These are phyloP conservation scores for Cyprinella venusta DNA, from an alignment of 2,797 vertebrate genomes.

Conservation along the genomic window DNA sequence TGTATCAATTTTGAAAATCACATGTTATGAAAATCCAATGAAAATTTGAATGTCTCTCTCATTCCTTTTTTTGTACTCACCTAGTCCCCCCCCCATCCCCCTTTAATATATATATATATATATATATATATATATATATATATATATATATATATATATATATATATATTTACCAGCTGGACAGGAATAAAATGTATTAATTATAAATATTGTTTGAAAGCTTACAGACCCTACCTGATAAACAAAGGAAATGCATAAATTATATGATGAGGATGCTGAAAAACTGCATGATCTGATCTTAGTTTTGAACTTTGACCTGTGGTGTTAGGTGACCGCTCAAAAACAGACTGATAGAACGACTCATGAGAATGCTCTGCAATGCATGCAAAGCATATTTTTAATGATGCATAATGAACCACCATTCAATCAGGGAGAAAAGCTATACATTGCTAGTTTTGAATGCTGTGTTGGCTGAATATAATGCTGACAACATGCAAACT, in stretches of 20 bases:
- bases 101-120: too few species aligned
- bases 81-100: not conserved
- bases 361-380: slow-evolving; percentile 16
- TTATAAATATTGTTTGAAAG: not conserved
- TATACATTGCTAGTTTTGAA: slow-evolving; percentile 29
- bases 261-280: not conserved
- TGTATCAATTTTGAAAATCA: not conserved
- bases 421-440: slow-evolving; percentile 35
- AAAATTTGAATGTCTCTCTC: not conserved
- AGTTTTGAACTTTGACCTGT: slow-evolving; percentile 20
- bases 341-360: slow-evolving; percentile 3
- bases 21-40: not conserved
- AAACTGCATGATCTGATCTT: not conserved
- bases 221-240: not conserved
- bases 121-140: too few species aligned
- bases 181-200: not conserved
- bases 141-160: too few species aligned
- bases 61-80: slow-evolving; percentile 28
- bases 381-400: slow-evolving; percentile 47
- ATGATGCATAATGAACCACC: slow-evolving; percentile 40
- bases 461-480: slow-evolving; percentile 44
- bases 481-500: slow-evolving; percentile 24
- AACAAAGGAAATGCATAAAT: slow-evolving; percentile 13
- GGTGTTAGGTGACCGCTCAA: not conserved
- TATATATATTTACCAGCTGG: too few species aligned